Conservation (phyloP, 2,888 invertebrate genomes). For the Lepidonotus clava region DNA sequence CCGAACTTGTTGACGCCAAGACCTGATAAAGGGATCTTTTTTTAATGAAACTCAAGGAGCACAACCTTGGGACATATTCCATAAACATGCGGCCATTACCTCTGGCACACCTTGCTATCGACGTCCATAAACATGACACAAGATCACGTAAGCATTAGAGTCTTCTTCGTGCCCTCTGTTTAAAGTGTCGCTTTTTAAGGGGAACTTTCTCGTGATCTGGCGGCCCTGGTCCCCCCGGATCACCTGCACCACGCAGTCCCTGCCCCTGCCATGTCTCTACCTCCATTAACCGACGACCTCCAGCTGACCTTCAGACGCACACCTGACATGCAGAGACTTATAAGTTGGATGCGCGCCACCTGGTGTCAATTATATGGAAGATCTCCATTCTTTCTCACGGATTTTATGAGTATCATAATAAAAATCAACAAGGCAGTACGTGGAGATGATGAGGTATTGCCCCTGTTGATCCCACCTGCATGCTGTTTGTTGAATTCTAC, state of each 20-base stretch:
- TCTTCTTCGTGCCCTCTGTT: not conserved
- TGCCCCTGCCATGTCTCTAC: not conserved
- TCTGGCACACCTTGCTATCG: not conserved
- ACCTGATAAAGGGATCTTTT: no score
- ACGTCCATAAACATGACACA: slow-evolving; percentile 20
- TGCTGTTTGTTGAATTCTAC: no score
- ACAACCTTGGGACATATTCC: no score
- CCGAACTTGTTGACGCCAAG: no score
- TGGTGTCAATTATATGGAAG: not conserved
- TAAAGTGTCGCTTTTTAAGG: not conserved
- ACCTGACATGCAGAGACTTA: not conserved
- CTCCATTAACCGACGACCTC: slow-evolving; percentile 18
- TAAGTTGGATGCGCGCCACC: not conserved
- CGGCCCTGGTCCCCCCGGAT: not conserved
- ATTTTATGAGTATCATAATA: no score
- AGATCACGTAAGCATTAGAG: slow-evolving; percentile 11
- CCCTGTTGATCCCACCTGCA: no score
- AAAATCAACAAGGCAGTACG: no score
- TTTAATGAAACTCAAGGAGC: no score
- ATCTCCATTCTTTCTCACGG: not conserved
- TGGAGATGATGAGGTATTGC: no score
- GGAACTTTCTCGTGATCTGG: not conserved
- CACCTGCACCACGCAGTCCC: not conserved
- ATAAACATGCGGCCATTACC: slow-evolving; percentile 6
- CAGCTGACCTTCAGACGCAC: not conserved